Evolutionary conservation across 2,888 invertebrate genomes (phyloP).

Genomic region (Athetis lepigone): DNA sequence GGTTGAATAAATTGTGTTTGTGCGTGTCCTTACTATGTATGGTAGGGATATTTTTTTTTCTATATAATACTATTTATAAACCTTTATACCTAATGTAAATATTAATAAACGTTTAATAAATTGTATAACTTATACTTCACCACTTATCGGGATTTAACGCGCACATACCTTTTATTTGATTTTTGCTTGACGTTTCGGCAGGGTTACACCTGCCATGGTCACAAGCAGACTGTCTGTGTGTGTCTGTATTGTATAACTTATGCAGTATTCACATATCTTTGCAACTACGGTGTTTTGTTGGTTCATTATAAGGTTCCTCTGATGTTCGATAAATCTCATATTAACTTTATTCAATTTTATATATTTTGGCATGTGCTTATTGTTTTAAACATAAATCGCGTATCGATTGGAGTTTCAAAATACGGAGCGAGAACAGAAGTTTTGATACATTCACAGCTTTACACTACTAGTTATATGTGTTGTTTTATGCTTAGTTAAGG

Average conservation of each 20-base stretch:
- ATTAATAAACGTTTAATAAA: not conserved
- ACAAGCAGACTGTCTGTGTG: no score
- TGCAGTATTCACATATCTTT: not conserved
- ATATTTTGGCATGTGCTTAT: constrained; percentile 10
- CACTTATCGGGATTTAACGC: no score
- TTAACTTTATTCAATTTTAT: no score
- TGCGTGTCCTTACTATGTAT: no score
- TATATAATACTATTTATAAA: not conserved
- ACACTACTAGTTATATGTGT: not conserved
- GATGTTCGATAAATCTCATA: no score
- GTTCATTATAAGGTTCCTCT: not conserved
- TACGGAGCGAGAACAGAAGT: constrained; percentile 29
- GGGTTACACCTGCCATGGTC: no score
- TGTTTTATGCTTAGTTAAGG: constrained; percentile 16
- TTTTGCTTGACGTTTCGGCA: no score
- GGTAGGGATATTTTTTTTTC: not conserved
- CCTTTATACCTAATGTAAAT: not conserved
- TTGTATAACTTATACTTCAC: no score
- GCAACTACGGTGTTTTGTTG: not conserved
- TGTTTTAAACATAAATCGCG: constrained; percentile 26
- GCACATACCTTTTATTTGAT: no score
- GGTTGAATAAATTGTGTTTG: no score
- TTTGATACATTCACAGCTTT: constrained; percentile 34
- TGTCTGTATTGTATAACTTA: no score
- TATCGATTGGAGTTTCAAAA: constrained; percentile 17